Evolutionary conservation across 2,888 invertebrate species (phyloP).

Genomic region (Rhodophaea formosa): DNA sequence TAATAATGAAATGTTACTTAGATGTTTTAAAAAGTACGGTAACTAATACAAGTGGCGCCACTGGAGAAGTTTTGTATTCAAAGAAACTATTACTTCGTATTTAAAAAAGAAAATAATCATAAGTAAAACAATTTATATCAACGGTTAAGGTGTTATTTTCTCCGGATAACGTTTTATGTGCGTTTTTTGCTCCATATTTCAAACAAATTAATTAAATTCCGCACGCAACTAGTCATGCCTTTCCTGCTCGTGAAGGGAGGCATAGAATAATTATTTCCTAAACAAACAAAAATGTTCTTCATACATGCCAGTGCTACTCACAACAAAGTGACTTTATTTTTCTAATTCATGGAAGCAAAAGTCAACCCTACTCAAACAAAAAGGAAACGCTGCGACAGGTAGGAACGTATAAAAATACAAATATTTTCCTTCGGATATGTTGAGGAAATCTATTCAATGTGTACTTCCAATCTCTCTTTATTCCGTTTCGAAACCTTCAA

Average conservation of each 20-base stretch:
- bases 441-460: neutral
- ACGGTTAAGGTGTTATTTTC: neutral
- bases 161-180: neutral
- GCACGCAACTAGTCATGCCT: neutral
- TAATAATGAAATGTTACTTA: no score
- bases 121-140: neutral
- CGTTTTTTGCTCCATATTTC: neutral
- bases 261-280: neutral
- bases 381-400: constrained; percentile 1
- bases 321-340: neutral
- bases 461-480: constrained; percentile 3
- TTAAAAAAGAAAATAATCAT: no score
- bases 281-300: neutral
- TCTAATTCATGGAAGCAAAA: neutral
- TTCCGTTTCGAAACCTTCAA: constrained; percentile 5
- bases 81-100: no score
- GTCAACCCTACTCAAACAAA: constrained; percentile 12
- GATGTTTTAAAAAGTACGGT: no score
- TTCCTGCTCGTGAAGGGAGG: neutral
- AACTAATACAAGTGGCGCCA: no score
- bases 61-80: no score
- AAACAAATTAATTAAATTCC: neutral
- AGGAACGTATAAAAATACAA: constrained; percentile 4
- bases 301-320: neutral
- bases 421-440: constrained; percentile 6